Conservation (phyloP, 2,113 vertebrate species). For the Grammomys surdaster region DNA sequence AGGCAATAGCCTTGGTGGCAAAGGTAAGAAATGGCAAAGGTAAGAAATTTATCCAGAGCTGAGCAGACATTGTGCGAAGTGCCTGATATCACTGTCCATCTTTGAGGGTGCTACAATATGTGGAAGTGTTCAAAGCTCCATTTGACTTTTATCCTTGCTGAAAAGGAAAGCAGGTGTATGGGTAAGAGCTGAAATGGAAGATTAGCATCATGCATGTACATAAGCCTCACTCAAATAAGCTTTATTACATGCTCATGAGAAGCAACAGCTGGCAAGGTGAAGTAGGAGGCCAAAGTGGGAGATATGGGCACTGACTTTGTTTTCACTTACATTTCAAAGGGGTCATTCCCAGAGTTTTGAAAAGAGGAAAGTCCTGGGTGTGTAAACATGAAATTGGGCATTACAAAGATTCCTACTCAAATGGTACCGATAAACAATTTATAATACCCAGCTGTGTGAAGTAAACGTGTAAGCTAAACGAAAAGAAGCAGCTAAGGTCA, state of each 20-base stretch:
- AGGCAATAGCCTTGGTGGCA: background rate
- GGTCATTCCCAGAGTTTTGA: background rate
- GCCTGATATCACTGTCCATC: background rate
- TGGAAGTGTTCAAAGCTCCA: background rate
- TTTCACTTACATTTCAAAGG: background rate
- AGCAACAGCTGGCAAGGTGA: background rate
- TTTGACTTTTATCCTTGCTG: background rate
- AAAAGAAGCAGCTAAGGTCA: background rate
- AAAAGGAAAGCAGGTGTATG: background rate
- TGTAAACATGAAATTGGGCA: background rate
- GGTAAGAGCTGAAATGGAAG: background rate
- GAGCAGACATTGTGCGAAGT: too few species aligned
- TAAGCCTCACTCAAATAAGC: background rate
- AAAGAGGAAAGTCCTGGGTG: background rate
- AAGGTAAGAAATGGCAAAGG: background rate
- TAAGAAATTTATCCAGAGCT: conserved; percentile 5
- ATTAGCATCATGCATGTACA: background rate
- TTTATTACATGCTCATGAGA: background rate
- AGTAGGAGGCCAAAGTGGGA: background rate
- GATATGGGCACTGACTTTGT: background rate
- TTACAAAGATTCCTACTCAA: background rate
- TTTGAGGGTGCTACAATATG: background rate
- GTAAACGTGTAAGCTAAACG: background rate
- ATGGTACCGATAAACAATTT: background rate
- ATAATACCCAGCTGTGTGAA: background rate